Percentiles rank a stretch among this genome's conserved stretches.
Evolutionary conservation across 2,797 vertebrate species (phyloP).

Genomic region (Hemibagrus guttatus): DNA sequence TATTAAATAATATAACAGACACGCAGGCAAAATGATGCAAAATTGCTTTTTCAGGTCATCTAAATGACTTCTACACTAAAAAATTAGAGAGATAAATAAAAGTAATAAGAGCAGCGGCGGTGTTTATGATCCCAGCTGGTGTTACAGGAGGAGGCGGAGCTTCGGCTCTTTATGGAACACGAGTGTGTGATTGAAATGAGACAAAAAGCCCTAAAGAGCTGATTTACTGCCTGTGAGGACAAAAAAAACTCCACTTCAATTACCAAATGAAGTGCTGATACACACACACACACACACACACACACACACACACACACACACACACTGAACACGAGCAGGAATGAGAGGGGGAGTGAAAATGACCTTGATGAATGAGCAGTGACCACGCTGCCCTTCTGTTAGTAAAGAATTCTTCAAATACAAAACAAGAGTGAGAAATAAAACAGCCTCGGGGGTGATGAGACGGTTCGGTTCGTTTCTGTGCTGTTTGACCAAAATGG

Average conservation of each 20-base stretch:
- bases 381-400: constrained; percentile 31
- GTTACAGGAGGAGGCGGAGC: constrained; percentile 12
- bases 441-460: neutral
- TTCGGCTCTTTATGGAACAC: constrained; percentile 65
- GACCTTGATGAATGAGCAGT: constrained; percentile 64
- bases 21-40: too few relatives aligned
- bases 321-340: constrained; percentile 62
- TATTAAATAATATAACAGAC: neutral
- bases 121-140: constrained; percentile 52
- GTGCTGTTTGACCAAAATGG: neutral
- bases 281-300: constrained; percentile 73
- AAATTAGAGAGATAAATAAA: neutral
- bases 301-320: constrained; percentile 68
- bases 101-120: neutral
- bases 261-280: constrained; percentile 78
- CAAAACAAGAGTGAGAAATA: neutral
- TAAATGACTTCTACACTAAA: neutral
- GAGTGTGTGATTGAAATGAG: constrained; percentile 81
- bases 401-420: constrained; percentile 58
- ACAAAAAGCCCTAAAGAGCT: constrained; percentile 81
- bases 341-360: constrained; percentile 25
- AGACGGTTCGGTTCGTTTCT: neutral
- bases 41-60: neutral
- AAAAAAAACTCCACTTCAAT: constrained; percentile 75
- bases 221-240: constrained; percentile 71